Evolutionary conservation across 2,888 invertebrate genomes (phyloP).

Genomic region (Rhagonycha fulva): DNA sequence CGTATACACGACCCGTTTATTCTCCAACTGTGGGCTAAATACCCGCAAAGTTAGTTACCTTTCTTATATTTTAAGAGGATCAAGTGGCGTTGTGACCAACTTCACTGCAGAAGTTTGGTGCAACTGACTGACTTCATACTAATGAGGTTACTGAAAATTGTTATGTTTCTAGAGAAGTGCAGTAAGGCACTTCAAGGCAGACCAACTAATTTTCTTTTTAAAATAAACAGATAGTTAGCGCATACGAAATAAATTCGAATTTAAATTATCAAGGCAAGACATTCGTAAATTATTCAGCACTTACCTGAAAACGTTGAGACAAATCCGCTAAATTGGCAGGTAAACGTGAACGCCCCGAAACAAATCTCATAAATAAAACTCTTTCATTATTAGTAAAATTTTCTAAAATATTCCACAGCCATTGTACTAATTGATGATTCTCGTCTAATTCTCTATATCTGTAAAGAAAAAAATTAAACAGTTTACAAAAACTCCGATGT

Average conservation of each 20-base stretch:
- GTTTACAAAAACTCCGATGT: neutral
- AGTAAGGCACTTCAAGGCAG: no score
- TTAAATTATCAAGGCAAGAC: neutral
- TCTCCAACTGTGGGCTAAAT: no score
- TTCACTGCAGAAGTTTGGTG: no score
- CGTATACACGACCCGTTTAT: no score
- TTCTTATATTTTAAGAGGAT: no score
- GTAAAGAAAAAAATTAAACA: slow-evolving; percentile 15
- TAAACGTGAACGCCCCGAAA: slow-evolving; percentile 66
- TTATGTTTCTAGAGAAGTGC: no score
- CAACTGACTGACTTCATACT: no score
- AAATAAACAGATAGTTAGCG: neutral
- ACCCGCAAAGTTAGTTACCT: no score
- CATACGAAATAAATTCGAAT: neutral
- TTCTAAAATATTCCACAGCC: slow-evolving; percentile 68
- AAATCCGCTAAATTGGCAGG: slow-evolving; percentile 69
- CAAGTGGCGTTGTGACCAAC: no score
- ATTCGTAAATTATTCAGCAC: slow-evolving; percentile 4
- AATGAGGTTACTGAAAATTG: no score
- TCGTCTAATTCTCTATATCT: slow-evolving; percentile 69
- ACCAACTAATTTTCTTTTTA: neutral
- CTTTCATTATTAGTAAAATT: slow-evolving; percentile 65
- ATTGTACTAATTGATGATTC: slow-evolving; percentile 62
- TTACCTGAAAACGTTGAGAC: slow-evolving; percentile 66
- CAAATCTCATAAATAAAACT: slow-evolving; percentile 68